phyloP scores from a whole-genome alignment of 2,888 invertebrate species.

The Crepidodera aurea region DNA sequence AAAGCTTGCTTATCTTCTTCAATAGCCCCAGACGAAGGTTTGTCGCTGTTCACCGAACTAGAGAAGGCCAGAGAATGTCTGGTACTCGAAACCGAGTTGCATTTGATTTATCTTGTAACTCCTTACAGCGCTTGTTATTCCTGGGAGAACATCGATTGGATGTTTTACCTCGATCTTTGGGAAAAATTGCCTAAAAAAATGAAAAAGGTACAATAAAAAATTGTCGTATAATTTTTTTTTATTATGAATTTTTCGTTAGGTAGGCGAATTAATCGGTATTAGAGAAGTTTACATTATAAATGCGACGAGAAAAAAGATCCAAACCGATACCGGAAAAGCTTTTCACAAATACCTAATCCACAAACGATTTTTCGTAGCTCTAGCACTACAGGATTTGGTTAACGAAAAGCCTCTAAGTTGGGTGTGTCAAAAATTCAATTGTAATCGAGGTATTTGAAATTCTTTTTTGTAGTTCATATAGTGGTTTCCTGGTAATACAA shows the following conservation, averaged over 20 bases:
- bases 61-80: constrained; percentile 89
- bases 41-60: constrained; percentile 87
- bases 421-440: constrained; percentile 86
- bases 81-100: constrained; percentile 92
- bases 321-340: constrained; percentile 63
- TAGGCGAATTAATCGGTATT: constrained; percentile 89
- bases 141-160: constrained; percentile 83
- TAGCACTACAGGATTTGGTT: constrained; percentile 87
- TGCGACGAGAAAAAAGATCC: constrained; percentile 74
- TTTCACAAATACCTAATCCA: constrained; percentile 68
- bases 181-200: constrained; percentile 79
- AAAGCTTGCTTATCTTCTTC: constrained; percentile 93
- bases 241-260: constrained; percentile 61
- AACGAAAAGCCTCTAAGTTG: constrained; percentile 84
- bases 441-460: constrained; percentile 73
- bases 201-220: constrained; percentile 59
- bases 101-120: constrained; percentile 94
- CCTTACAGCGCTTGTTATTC: constrained; percentile 89
- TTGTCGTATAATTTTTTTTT: background rate
- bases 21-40: constrained; percentile 92
- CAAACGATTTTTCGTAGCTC: constrained; percentile 86
- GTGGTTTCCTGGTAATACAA: background rate
- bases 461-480: background rate
- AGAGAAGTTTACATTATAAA: constrained; percentile 85
- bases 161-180: constrained; percentile 82